Evolutionary conservation across 2,797 vertebrate species (phyloP), one percentile per base, ranked within the genome.

Genomic region (Phalanger gymnotis): DNA sequence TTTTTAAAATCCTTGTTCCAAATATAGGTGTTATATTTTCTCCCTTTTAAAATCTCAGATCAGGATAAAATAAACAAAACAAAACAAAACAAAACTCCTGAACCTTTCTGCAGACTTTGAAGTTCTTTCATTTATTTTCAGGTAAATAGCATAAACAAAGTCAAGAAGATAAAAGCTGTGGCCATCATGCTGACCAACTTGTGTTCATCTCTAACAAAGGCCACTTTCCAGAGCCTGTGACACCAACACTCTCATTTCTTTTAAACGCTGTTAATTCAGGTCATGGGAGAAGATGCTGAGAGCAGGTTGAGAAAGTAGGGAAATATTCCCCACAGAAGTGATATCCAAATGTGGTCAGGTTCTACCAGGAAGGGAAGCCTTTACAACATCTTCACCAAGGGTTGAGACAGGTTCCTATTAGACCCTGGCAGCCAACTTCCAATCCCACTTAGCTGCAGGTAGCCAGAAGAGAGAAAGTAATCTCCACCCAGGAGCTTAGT

Each of bases 391-490:
- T 95, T 89, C 97, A 40, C 97, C 93, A 96, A 97, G 94, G 94
- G 53, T 97, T 95, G 89, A 94, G 96, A 95, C 96, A 97, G 96
- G 97, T 97, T 92, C 95, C 95, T 94, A 95, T 95, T 91, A 97
- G 96, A 97, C 97, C 96, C 94, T 96, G 19, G 97, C 96, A 97
- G 97, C 95, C 96, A 97, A 96, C 57, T n/a, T 66, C 34, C 1
- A n/a, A 66, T 66, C 2, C 34, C 2, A n/a, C 14, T n/a, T 19
- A n/a, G 34, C 30, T n/a, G 30, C 34, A 6, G 58, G 58, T 61
- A 61, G 12, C 58, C 95, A 92, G 56, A 89, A 11, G 51, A 54
- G 9, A 16, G 14, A 34, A 90, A 30, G 9, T 31, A 47, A 9
- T 30, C 92, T 81, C 13, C 28, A 28, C 3, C 13, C 0, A n/a